Conservation (phyloP, 2,113 vertebrate species). For the Myodes glareolus region DNA sequence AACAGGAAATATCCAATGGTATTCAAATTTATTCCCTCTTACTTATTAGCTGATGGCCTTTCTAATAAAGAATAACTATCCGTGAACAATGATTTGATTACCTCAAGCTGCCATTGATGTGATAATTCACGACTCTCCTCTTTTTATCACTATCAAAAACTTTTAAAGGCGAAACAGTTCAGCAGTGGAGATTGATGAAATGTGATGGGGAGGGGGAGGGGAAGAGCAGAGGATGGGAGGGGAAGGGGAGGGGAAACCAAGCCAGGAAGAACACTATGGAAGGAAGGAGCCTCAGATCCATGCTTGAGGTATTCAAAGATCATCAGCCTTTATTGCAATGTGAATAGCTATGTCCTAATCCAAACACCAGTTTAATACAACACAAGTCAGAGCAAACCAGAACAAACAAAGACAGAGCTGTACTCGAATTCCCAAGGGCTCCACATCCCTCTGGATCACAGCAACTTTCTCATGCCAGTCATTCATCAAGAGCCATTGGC, state of each 20-base stretch:
- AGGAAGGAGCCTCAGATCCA: background rate
- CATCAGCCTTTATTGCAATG: background rate
- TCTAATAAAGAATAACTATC: conserved; percentile 29
- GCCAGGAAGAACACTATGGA: background rate
- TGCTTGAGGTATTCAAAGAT: background rate
- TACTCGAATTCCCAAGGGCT: background rate
- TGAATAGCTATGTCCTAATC: background rate
- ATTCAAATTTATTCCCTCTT: background rate
- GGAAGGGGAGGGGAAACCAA: background rate
- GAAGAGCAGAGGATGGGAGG: too few species aligned
- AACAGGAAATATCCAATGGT: background rate
- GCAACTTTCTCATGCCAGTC: background rate
- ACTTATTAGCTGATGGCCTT: background rate
- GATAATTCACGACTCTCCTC: background rate
- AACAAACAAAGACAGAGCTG: background rate
- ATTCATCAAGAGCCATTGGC: background rate
- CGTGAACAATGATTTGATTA: conserved; percentile 33
- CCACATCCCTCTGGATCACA: background rate
- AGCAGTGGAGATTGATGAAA: background rate
- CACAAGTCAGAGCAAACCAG: background rate
- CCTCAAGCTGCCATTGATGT: background rate
- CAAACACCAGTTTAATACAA: background rate
- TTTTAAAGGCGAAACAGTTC: background rate
- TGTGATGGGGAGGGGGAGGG: background rate
- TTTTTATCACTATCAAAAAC: background rate